Conservation (phyloP, 2,113 vertebrate genomes). For the Trachemys scripta region DNA sequence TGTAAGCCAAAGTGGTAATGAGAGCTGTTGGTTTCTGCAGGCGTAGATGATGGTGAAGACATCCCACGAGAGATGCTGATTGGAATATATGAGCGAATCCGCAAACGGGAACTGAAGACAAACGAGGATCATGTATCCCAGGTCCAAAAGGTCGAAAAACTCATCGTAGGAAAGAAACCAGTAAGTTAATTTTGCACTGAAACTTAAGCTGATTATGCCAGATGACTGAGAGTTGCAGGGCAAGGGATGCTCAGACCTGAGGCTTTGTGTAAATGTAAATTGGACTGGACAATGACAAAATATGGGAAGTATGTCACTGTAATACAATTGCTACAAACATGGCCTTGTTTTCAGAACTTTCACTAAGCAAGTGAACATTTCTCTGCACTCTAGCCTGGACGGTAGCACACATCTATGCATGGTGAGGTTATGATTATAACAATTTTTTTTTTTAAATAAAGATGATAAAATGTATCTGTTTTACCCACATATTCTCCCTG, state of each 20-base stretch:
- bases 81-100: constrained; percentile 96
- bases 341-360: not conserved
- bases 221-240: not conserved
- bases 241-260: not conserved
- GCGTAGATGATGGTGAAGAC: constrained; percentile 97
- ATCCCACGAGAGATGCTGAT: constrained; percentile 95
- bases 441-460: not conserved
- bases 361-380: not conserved
- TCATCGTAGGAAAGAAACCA: constrained; percentile 97
- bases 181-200: constrained; percentile 78
- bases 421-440: not conserved
- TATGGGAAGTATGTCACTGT: not conserved
- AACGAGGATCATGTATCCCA: constrained; percentile 98
- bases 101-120: constrained; percentile 95
- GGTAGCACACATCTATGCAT: not conserved
- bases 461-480: not conserved
- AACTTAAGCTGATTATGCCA: not conserved
- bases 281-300: not conserved
- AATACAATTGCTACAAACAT: accelerated
- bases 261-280: not conserved
- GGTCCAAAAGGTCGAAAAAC: constrained; percentile 98
- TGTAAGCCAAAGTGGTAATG: not conserved
- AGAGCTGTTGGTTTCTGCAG: constrained; percentile 72
- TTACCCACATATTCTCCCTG: not conserved
- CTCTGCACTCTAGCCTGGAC: not conserved